Evolutionary conservation across 2,113 vertebrate species (phyloP).

Genomic region (Anarrhichthys ocellatus): DNA sequence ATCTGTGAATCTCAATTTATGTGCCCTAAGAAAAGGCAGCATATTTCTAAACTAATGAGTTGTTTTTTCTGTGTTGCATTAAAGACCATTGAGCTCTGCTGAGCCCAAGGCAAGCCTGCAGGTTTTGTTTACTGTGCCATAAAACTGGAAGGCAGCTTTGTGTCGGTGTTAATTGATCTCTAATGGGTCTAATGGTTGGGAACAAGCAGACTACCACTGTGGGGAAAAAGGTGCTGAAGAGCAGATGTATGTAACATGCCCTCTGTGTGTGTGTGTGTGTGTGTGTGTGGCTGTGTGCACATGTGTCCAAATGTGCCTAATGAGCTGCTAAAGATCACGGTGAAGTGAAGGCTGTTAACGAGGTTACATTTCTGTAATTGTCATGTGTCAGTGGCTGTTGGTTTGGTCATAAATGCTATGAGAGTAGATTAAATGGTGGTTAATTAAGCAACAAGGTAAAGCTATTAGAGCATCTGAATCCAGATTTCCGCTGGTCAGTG

Average conservation of each 20-base stretch:
- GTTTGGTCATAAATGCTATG: conserved; percentile 28
- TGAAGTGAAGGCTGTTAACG: conserved; percentile 51
- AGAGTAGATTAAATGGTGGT: conserved; percentile 32
- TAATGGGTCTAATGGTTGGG: conserved; percentile 79
- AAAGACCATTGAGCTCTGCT: conserved; percentile 21
- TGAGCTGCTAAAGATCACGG: conserved; percentile 55
- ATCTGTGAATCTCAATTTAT: conserved; percentile 5
- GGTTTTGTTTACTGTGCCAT: conserved; percentile 77
- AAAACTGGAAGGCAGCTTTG: conserved; percentile 77
- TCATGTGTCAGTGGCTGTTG: conserved; percentile 16
- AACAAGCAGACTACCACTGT: conserved; percentile 53
- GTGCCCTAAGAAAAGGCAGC: not conserved
- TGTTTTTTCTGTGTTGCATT: conserved; percentile 32
- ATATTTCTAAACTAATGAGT: conserved; percentile 41
- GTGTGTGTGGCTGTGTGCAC: conserved; percentile 4
- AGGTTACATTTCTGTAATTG: conserved; percentile 41
- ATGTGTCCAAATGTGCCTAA: conserved; percentile 56
- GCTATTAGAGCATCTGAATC: conserved; percentile 30
- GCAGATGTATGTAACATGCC: conserved; percentile 55
- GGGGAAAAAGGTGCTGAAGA: conserved; percentile 66
- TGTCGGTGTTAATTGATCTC: conserved; percentile 77
- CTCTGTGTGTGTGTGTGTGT: not conserved
- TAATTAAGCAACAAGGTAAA: conserved; percentile 45
- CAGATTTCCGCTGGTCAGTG: conserved; percentile 35
- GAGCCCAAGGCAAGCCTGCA: conserved; percentile 52